Evolutionary conservation across 2,113 vertebrate species (phyloP).

Genomic region (Phoenicopterus ruber): DNA sequence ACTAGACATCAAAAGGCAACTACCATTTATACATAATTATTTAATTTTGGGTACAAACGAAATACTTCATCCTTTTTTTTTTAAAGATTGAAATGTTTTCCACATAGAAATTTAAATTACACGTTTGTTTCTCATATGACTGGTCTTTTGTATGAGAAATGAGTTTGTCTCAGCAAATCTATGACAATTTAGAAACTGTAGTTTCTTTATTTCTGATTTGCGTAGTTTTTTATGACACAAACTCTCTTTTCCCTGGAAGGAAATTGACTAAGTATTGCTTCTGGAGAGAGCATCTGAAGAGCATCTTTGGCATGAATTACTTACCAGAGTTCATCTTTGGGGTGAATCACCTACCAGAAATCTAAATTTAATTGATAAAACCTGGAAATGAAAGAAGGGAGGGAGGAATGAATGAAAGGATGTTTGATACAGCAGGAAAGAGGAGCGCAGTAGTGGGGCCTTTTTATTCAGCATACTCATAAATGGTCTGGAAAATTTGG

Average conservation of each 20-base stretch:
- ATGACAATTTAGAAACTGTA: neutral
- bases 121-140: neutral
- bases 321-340: neutral
- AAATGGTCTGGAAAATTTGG: neutral
- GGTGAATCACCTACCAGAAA: neutral
- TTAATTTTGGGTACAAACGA: neutral
- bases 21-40: neutral
- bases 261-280: neutral
- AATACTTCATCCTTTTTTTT: neutral
- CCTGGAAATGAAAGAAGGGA: neutral
- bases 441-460: fast-evolving
- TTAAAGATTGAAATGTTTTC: neutral
- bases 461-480: neutral
- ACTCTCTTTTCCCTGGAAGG: neutral
- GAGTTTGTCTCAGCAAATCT: neutral
- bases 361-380: neutral
- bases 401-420: neutral
- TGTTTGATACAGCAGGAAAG: neutral
- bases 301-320: neutral
- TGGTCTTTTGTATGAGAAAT: neutral
- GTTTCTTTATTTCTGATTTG: neutral
- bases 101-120: neutral
- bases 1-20: neutral
- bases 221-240: neutral
- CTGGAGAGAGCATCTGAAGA: neutral